Conservation (phyloP, 2,888 invertebrate species). For the Eupithecia inturbata region DNA sequence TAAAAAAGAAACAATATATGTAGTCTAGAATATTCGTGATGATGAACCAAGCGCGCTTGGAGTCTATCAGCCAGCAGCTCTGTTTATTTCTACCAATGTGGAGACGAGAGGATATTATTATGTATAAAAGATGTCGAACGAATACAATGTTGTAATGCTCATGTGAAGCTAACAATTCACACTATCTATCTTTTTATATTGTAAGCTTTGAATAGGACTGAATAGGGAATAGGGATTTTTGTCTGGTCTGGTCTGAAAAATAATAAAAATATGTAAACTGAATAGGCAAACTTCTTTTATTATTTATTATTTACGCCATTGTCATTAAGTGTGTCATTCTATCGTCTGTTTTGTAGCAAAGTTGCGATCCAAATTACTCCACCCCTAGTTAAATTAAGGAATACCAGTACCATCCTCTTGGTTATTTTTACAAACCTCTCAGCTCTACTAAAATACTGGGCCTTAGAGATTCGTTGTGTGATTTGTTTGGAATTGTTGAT, state of each 20-base stretch:
- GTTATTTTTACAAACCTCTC: not conserved
- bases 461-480: not conserved
- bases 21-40: too few species aligned
- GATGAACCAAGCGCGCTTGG: not conserved
- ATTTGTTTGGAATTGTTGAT: not conserved
- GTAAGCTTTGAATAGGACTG: not conserved
- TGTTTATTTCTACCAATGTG: not conserved
- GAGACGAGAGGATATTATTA: too few species aligned
- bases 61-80: not conserved
- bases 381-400: constrained; percentile 52
- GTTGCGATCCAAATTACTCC: constrained; percentile 19
- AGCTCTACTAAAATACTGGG: not conserved
- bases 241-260: not conserved
- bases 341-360: constrained; percentile 3
- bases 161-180: too few species aligned
- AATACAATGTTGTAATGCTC: not conserved
- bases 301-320: too few species aligned
- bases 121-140: too few species aligned
- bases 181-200: not conserved
- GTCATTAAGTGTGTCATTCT: not conserved
- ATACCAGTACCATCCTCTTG: constrained; percentile 40
- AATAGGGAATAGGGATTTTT: too few species aligned
- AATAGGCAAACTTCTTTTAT: not conserved
- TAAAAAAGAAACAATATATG: not conserved
- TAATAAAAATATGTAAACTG: not conserved